Evolutionary conservation across 2,797 vertebrate genomes (phyloP).

Genomic region (Rhinatrema bivittatum): DNA sequence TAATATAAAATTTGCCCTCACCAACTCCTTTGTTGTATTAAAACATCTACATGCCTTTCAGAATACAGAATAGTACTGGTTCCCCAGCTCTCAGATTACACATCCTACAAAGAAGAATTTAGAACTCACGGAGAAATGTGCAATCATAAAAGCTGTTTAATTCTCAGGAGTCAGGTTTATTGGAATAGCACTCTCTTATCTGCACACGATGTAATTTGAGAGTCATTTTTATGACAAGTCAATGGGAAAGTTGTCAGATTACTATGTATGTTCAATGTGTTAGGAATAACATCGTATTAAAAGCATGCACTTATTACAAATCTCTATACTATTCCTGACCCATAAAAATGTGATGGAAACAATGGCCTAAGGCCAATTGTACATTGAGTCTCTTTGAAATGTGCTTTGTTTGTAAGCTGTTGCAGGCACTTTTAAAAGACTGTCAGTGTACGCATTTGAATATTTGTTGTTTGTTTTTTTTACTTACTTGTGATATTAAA

Average conservation of each 20-base stretch:
- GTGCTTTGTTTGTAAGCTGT: too few species aligned
- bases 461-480: too few species aligned
- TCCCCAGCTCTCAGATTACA: too few species aligned
- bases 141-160: fast-evolving
- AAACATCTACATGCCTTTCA: too few species aligned
- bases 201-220: neutral
- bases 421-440: too few species aligned
- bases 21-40: too few species aligned
- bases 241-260: neutral
- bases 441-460: too few species aligned
- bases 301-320: too few species aligned
- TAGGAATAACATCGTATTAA: neutral
- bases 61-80: too few species aligned
- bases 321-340: neutral
- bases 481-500: too few species aligned
- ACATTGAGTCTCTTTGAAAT: neutral
- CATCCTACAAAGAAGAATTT: neutral
- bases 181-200: fast-evolving
- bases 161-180: fast-evolving
- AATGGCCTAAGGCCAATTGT: neutral
- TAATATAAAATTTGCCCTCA: too few species aligned
- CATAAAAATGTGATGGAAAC: fast-evolving
- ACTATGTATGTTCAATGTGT: neutral
- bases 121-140: neutral
- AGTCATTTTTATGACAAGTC: fast-evolving